Evolutionary conservation across 2,113 vertebrate species (phyloP), one percentile per base, ranked within the genome.

Genomic region (Ploceus nigricollis): DNA sequence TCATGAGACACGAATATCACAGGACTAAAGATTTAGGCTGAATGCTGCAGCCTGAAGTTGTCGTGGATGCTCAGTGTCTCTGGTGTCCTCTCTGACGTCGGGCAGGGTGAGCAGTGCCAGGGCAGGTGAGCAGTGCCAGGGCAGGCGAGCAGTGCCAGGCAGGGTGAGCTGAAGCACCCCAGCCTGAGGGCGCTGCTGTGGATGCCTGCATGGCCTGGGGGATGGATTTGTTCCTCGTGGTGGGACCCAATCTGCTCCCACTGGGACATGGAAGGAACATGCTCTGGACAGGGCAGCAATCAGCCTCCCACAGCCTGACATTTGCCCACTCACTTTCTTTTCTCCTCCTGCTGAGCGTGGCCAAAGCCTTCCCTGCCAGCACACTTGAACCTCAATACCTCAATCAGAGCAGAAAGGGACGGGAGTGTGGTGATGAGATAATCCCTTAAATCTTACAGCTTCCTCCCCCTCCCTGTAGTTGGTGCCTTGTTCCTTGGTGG

Each of bases 381-480:
- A 1, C 1, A 0, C 58, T 64, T 4, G 14, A 71, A 65, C 61
- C 83, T 93, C 91, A 91, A 56, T 80, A 37, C 89, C 89, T 68
- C 95, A 96, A 94, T 96, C 97, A 96, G 53, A 97, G 93, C 86
- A 90, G 84, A 44, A 87, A 78, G 60, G 54, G 76, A 30, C 1
- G 0, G 57, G 63, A 48, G 50, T 9, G 40, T 2, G 20, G 24
- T 25, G 53, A 71, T 84, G 58, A n/a, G 73, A 82, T 19, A 73
- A 82, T 4, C 42, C 27, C 18, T n/a, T 16, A 23, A 39, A 51
- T 25, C n/a, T 27, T 10, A 6, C 1, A 21, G 53, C 40, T 90
- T 77, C 53, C 33, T 45, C 51, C 7, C 35, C 15, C 37, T 57
- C 2, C 13, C 40, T 45, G 23, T 69, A 63, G 60, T 13, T 40